Percentiles rank a stretch among this genome's conserved stretches.
phyloP scores from a whole-genome alignment of 2,888 invertebrate genomes.

The Acleris laterana region DNA sequence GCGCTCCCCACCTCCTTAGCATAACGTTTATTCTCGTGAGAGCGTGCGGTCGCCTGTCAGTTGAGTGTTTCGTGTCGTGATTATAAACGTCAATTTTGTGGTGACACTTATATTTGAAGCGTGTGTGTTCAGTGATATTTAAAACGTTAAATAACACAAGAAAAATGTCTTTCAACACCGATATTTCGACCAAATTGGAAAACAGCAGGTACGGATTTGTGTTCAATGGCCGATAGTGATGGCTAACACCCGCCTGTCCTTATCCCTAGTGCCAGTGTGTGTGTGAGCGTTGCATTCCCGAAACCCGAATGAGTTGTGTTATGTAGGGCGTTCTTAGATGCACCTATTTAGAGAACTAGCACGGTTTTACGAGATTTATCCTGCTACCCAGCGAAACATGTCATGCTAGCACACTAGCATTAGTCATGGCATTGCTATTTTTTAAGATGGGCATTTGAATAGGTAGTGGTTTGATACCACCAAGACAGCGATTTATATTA shows the following conservation, averaged over 20 bases:
- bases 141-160: slow-evolving; percentile 75
- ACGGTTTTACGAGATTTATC: slow-evolving; percentile 17
- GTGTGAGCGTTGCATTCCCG: slow-evolving; percentile 51
- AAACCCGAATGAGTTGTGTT: slow-evolving; percentile 30
- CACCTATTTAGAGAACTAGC: slow-evolving; percentile 33
- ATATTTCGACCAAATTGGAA: slow-evolving; percentile 79
- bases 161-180: slow-evolving; percentile 81
- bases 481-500: slow-evolving; percentile 5
- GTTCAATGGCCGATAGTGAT: slow-evolving; percentile 51
- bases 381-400: slow-evolving; percentile 18
- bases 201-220: slow-evolving; percentile 79
- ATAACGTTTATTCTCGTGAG: slow-evolving; percentile 73
- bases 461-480: not conserved
- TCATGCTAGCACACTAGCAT: slow-evolving; percentile 28
- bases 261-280: slow-evolving; percentile 40
- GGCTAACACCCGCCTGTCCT: slow-evolving; percentile 50
- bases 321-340: slow-evolving; percentile 38
- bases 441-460: not conserved
- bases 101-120: slow-evolving; percentile 65
- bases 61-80: slow-evolving; percentile 60
- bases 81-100: slow-evolving; percentile 66
- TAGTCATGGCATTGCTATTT: slow-evolving; percentile 33
- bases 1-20: slow-evolving; percentile 72
- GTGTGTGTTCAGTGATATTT: slow-evolving; percentile 83
- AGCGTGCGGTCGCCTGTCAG: slow-evolving; percentile 57